Evolutionary conservation across 2,797 vertebrate species (phyloP).

Genomic region (Gila robusta): DNA sequence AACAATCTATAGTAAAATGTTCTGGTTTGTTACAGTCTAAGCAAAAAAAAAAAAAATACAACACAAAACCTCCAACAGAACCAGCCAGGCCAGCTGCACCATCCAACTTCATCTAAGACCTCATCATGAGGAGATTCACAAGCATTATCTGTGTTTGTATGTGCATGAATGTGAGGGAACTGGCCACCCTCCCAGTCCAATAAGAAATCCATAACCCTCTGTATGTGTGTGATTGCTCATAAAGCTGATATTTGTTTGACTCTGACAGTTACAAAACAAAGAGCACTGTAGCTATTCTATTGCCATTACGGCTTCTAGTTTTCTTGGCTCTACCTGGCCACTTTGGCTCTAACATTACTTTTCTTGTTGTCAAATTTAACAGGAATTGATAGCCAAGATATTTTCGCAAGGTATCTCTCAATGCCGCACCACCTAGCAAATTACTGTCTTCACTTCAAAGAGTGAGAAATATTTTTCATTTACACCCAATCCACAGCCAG

Average conservation of each 20-base stretch:
- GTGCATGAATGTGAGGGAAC: not conserved
- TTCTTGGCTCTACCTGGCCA: conserved; percentile 22
- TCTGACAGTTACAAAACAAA: conserved; percentile 13
- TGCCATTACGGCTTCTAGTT: not conserved
- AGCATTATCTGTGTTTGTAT: conserved; percentile 37
- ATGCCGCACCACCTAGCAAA: not conserved
- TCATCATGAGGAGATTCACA: conserved; percentile 34
- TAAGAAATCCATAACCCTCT: conserved; percentile 27
- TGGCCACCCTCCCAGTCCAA: conserved; percentile 18
- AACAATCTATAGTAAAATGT: not conserved
- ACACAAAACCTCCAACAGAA: conserved; percentile 32
- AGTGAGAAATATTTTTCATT: conserved; percentile 39
- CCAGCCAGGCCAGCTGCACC: conserved; percentile 12
- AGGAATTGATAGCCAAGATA: conserved; percentile 15
- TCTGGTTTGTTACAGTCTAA: conserved; percentile 5
- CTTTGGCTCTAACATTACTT: not conserved
- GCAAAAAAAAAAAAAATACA: conserved; percentile 18
- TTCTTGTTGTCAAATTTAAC: conserved; percentile 21
- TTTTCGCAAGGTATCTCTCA: not conserved
- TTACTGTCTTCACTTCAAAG: conserved; percentile 19
- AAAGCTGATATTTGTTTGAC: conserved; percentile 23
- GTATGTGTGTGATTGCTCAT: conserved; percentile 8
- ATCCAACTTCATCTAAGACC: conserved; percentile 28
- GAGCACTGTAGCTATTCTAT: not conserved
- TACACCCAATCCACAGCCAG: conserved; percentile 28